A percentile compares a stretch with the other conserved stretches of the same genome.
Evolutionary conservation across 1,140 invertebrate species (phyloP).

Genomic region (Drosophila baimaii): DNA sequence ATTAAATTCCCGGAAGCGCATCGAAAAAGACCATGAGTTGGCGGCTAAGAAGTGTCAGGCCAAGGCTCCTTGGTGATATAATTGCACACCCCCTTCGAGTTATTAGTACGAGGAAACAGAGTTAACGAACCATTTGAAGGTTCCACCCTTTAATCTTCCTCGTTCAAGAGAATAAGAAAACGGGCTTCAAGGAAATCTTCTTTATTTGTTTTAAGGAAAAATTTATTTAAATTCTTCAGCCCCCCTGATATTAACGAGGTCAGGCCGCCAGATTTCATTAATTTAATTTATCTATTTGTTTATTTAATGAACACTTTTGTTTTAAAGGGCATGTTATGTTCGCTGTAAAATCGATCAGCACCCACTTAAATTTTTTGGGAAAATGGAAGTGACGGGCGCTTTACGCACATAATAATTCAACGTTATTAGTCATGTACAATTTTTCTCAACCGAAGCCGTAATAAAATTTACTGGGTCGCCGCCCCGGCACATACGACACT

Average conservation of each 20-base stretch:
- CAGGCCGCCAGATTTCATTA: not conserved
- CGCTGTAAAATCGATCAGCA: conserved; percentile 13
- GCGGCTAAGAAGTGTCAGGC: not conserved
- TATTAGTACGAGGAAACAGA: not conserved
- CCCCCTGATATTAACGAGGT: not conserved
- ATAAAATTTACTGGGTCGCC: conserved; percentile 66
- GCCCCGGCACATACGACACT: conserved; percentile 19
- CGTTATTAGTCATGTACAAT: conserved; percentile 79
- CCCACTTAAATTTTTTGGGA: conserved; percentile 42
- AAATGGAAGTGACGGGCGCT: conserved; percentile 46
- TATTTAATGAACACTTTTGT: not conserved
- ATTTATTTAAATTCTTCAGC: too few relatives aligned
- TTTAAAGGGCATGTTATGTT: conserved; percentile 6
- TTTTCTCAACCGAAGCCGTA: conserved; percentile 64
- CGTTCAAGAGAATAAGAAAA: not conserved
- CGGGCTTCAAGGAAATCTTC: not conserved
- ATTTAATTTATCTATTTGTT: not conserved
- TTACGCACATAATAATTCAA: conserved; percentile 52
- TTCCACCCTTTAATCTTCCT: not conserved
- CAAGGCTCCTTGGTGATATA: not conserved
- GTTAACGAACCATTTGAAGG: conserved; percentile 1
- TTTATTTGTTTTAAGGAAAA: not conserved
- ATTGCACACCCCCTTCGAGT: conserved; percentile 2
- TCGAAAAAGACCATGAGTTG: not conserved
- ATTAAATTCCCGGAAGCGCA: conserved; percentile 1